Conservation (phyloP, 2,113 vertebrate species). For the Zosterops lateralis region DNA sequence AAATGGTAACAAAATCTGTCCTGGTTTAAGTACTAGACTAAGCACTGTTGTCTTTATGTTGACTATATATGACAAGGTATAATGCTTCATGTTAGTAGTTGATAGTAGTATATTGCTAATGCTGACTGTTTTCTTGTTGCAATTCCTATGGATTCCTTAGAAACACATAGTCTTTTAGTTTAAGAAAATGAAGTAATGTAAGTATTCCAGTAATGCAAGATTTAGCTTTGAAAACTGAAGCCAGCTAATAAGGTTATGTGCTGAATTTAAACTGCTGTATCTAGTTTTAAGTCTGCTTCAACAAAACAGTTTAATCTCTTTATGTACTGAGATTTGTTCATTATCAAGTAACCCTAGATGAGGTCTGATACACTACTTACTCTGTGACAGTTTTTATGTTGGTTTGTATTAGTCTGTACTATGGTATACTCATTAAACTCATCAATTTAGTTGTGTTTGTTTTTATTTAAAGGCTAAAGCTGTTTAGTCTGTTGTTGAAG, state of each 20-base stretch:
- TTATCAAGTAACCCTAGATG: not conserved
- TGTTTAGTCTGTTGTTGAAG: not conserved
- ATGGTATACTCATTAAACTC: not conserved
- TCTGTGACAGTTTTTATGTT: not conserved
- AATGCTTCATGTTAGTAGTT: not conserved
- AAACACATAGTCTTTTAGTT: not conserved
- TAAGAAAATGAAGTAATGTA: not conserved
- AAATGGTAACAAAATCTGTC: not conserved
- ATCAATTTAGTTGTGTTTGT: not conserved
- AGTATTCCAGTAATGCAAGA: not conserved
- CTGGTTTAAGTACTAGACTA: not conserved
- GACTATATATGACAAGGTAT: not conserved
- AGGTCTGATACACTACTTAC: not conserved
- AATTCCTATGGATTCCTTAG: not conserved
- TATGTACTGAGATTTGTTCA: not conserved
- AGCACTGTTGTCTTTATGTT: not conserved
- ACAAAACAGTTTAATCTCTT: not conserved
- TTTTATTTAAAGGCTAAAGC: not conserved
- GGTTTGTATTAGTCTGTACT: not conserved
- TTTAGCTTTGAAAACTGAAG: not conserved
- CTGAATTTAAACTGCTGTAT: not conserved
- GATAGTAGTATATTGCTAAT: not conserved
- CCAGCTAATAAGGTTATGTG: not conserved
- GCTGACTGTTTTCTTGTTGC: not conserved
- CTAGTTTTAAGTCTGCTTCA: not conserved